These are phyloP conservation scores for Streptopelia turtur DNA, from an alignment of 2,797 vertebrate species.

Conservation along the genomic window DNA sequence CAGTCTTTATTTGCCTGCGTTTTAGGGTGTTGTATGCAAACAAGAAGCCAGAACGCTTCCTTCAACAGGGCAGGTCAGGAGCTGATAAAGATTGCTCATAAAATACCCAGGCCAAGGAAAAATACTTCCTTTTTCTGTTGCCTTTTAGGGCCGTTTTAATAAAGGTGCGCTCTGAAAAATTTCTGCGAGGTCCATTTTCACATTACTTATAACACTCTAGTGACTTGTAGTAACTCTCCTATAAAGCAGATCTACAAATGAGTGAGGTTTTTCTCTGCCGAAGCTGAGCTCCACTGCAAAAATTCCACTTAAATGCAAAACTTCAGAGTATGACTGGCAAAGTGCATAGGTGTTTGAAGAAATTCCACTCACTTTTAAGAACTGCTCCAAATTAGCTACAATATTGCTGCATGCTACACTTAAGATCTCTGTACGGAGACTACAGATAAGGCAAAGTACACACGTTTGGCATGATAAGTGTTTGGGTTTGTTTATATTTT, in stretches of 20 bases:
- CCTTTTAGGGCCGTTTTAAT: background rate
- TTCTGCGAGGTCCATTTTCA: rapidly evolving
- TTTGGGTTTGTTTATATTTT: background rate
- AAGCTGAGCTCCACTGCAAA: background rate
- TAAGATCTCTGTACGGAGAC: background rate
- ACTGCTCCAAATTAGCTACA: background rate
- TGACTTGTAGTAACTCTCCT: background rate
- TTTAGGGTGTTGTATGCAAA: background rate
- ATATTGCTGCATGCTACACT: background rate
- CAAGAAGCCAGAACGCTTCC: background rate
- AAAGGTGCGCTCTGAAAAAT: background rate
- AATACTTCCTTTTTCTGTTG: background rate
- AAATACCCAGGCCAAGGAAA: background rate
- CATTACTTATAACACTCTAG: rapidly evolving
- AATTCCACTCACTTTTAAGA: background rate
- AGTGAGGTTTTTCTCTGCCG: background rate
- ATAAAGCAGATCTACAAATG: background rate
- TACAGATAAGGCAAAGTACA: background rate
- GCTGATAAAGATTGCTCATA: background rate
- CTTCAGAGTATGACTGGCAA: background rate
- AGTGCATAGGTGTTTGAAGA: background rate
- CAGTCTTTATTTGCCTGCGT: background rate
- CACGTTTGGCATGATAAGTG: background rate
- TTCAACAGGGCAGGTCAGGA: background rate
- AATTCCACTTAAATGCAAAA: background rate